phyloP scores from a whole-genome alignment of 2,797 vertebrate species.

The Malurus leucopterus region DNA sequence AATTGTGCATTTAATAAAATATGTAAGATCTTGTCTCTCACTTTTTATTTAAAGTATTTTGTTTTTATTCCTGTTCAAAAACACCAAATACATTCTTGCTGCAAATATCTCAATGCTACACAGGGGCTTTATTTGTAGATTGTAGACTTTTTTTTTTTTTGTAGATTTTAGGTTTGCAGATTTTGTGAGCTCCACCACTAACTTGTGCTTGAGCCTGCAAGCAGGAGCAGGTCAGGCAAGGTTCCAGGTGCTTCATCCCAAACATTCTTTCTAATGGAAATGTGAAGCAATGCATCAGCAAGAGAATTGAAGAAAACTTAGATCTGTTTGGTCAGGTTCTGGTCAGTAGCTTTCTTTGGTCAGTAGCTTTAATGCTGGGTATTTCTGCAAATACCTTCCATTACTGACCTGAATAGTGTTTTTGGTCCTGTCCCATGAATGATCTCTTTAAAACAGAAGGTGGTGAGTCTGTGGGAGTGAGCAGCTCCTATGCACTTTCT shows the following conservation, averaged over 20 bases:
- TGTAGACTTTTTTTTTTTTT: neutral
- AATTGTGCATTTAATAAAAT: neutral
- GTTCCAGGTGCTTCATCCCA: neutral
- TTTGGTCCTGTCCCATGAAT: neutral
- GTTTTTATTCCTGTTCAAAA: neutral
- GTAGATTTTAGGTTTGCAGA: neutral
- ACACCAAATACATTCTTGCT: neutral
- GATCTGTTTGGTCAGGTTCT: neutral
- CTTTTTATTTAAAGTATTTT: neutral
- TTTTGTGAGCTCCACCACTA: neutral
- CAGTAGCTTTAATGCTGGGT: neutral
- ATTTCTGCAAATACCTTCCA: neutral
- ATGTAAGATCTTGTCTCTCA: neutral
- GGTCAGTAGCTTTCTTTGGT: too few species aligned
- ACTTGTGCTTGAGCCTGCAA: neutral
- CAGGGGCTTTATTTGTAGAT: fast-evolving
- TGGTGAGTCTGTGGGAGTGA: neutral
- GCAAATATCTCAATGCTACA: neutral
- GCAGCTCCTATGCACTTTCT: neutral
- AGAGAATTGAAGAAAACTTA: neutral
- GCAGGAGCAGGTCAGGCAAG: neutral
- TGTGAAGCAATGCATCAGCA: neutral
- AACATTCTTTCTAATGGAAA: neutral
- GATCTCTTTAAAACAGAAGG: neutral
- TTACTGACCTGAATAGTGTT: neutral